Evolutionary conservation across 2,113 vertebrate genomes (phyloP), one percentile per base, ranked within the genome.

Genomic region (rat (Rattus norvegicus)): DNA sequence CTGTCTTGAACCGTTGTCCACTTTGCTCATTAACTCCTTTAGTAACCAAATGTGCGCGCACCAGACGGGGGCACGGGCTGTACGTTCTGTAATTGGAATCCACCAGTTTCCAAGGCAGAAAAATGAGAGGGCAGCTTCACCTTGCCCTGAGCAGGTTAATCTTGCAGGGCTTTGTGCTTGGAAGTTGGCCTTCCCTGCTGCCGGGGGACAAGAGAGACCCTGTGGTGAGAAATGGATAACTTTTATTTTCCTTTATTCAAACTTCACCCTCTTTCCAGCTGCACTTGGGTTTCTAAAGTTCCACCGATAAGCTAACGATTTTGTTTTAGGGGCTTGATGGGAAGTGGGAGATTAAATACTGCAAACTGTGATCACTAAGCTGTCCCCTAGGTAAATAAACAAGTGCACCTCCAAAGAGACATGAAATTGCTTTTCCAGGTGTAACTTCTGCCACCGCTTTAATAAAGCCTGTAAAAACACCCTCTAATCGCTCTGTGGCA

Each of bases 191-290:
- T 92, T 33, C 93, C 16, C 19, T n/a, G 8, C 1, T n/a, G 0
- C 39, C 43, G 67, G 84, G 10, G 88, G 20, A 43, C 39, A 16
- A 54, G 13, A 36, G 61, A 92, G 87, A 91, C 56, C 84, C 5
- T 17, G 1, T 22, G 19, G 7, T 65, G 54, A 79, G 63, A 95
- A 87, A 75, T 1, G 63, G 16, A 69, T 93, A 17, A 0, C 67
- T 96, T 93, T 91, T 22, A 24, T 86, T 91, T 97, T 85, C 70
- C 4, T 95, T 93, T 94, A 69, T 96, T 97, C 92, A 92, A 91
- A 95, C 83, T 86, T 95, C 63, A 67, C 85, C 49, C 47, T 96
- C 69, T 95, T 95, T n/a, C 22, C 90, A 77, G 2, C 73, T 95
- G 4, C 56, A 84, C 69, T 91, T 90, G 80, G 47, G 79, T 28